Percentiles rank a stretch among this genome's conserved stretches.
Evolutionary conservation across 2,888 invertebrate species (phyloP).

Genomic region (Drosophila nr. fundita): DNA sequence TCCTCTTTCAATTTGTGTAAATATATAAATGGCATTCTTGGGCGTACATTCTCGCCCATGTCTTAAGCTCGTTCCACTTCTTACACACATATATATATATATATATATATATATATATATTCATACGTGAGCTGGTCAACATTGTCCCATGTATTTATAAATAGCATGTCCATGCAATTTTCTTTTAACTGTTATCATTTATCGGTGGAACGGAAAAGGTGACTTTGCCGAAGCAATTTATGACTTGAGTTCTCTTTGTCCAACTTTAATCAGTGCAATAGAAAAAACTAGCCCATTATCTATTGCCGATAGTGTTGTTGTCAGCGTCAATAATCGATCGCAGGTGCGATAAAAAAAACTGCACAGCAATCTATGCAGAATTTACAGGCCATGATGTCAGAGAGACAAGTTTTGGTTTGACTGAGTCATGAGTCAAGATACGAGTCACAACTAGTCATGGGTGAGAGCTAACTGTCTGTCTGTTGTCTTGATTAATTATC

Average conservation of each 20-base stretch:
- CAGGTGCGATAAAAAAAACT: conserved; percentile 31
- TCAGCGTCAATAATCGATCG: conserved; percentile 20
- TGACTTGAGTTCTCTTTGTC: conserved; percentile 39
- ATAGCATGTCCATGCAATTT: conserved; percentile 25
- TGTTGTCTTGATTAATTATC: conserved; percentile 71
- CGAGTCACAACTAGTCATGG: conserved; percentile 32
- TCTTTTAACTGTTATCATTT: conserved; percentile 21
- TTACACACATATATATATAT: conserved; percentile 1
- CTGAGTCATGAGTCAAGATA: conserved; percentile 41
- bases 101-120: background rate
- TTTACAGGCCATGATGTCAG: conserved; percentile 50
- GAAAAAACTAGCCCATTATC: conserved; percentile 39
- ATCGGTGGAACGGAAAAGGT: conserved; percentile 41
- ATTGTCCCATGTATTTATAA: background rate
- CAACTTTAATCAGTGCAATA: conserved; percentile 32
- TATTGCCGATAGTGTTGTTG: conserved; percentile 48
- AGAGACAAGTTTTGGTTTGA: conserved; percentile 31
- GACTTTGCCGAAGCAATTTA: conserved; percentile 61
- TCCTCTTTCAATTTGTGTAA: conserved; percentile 46
- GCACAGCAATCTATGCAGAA: conserved; percentile 27
- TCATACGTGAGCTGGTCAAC: background rate
- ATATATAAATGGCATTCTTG: conserved; percentile 59
- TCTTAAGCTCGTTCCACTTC: conserved; percentile 52
- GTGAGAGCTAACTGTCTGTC: conserved; percentile 45
- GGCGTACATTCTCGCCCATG: conserved; percentile 55